Evolutionary conservation across 2,888 invertebrate genomes (phyloP), one percentile per base, ranked within the genome.

Genomic region (Tuberolachnus salignus): DNA sequence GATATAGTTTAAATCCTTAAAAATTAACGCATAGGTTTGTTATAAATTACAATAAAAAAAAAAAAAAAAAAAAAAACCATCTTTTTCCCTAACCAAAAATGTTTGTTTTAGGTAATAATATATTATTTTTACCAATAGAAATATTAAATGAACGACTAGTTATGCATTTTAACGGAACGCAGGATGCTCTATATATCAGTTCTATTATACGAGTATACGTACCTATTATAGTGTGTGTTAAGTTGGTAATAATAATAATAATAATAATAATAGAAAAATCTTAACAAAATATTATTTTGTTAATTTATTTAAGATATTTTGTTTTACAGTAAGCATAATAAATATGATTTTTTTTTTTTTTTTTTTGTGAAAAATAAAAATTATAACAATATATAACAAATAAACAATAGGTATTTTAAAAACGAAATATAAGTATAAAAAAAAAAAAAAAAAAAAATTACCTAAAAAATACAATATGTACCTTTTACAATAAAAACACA

Each of bases 91-190:
- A 51, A 44, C 23, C 57, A 57, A 44, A 57, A 19, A 44, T n/a
- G 3, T n/a, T 34, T 42, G 19, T 34, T 11, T 61, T 34, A 44
- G 44, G 44, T 44, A 44, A 16, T 23, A 26, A 10, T n/a, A n/a
- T n/a, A 53, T 53, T 59, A 26, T 59, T 59, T 23, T n/a, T 26
- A n/a, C 23, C 59, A 42, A 63, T 63, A 3, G 63, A 44, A 42
- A 63, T 34, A 42, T 19, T 34, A 42, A 19, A 70, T 55, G 6
- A 44, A 70, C 70, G 70, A 71, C 70, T 71, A 71, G 70, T 44
- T 19, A 69, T 46, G 23, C 14, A 23, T 57, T 71, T 57, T 23
- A 44, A 57, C 51, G 44, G 44, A 57, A 44, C 57, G 44, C 70
- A 57, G 23, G 23, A 57, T 23, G 23, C 23, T 46, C 10, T 46